phyloP scores from a whole-genome alignment of 2,113 vertebrate genomes.

The Spheniscus mendiculus region DNA sequence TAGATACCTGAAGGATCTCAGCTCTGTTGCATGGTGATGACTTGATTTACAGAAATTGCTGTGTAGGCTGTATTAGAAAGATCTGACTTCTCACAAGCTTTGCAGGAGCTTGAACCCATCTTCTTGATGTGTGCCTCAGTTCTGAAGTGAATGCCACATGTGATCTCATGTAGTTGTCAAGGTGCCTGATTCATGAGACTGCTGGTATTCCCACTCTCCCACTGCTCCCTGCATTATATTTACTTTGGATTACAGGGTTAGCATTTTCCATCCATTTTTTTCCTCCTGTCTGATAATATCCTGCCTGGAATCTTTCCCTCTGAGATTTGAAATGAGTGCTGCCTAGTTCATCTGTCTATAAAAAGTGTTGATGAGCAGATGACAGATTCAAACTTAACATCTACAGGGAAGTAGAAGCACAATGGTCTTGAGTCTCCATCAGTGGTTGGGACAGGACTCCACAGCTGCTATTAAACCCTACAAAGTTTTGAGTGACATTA shows the following conservation, averaged over 20 bases:
- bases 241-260: background rate
- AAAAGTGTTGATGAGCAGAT: background rate
- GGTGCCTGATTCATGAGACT: background rate
- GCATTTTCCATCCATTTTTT: constrained; percentile 18
- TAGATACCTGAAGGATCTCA: background rate
- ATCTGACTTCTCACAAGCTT: background rate
- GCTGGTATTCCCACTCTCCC: background rate
- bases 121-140: background rate
- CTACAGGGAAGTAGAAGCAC: background rate
- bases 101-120: background rate
- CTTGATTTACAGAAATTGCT: background rate
- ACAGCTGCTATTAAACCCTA: background rate
- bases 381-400: background rate
- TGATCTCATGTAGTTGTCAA: background rate
- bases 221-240: background rate
- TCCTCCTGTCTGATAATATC: background rate
- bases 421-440: background rate
- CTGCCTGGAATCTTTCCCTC: background rate
- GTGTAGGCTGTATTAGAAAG: background rate
- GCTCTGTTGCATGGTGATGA: background rate
- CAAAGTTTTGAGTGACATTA: background rate
- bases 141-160: background rate
- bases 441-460: background rate
- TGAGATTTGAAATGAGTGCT: background rate
- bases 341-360: background rate